Base-by-base conservation (phyloP, 2,888 invertebrate species). In the Elegia similella region DNA sequence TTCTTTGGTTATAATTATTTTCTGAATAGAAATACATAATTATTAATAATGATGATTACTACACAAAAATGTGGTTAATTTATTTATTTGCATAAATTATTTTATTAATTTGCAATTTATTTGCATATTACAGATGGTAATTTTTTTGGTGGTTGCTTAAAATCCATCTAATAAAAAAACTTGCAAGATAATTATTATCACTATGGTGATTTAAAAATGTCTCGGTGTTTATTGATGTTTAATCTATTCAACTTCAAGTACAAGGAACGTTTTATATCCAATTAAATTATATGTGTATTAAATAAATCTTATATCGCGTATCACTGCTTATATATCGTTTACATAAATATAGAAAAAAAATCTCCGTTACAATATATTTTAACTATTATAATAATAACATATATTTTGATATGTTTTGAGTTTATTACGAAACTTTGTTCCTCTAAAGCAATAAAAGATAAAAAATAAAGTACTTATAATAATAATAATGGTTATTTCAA, bases 311-410 rank as follows among this genome's bases (percentile, higher is more conserved):
- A 52, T 65, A 67, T 66, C 66, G 62, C 63, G 59, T 65, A 63
- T 69, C 63, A 73, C 65, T 71, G 77, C 77, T 79, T 77, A 50
- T 23, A n/a, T 15, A 58, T 63, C 69, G 62, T 68, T 69, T 59
- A 58, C 66, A 68, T 73, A 64, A 71, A 71, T 70, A 58, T 62
- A 38, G n/a, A 6, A 38, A 38, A 38, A 23, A 23, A 23, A 23
- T 23, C 23, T 23, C 38, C 3, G 38, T 38, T 5, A n/a, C n/a
- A 1, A 12, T 38, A 8, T 1, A 12, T 38, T 12, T 12, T 12
- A 3, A 38, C 5, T 38, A n/a, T 12, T 2, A 2, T 38, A 12
- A 38, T 38, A n/a, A 38, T 12, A 38, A 12, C 7, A 5, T 23
- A 23, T 23, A 23, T 23, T 23, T 5, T 23, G 2, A 23, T n/a